Base-by-base conservation (phyloP, 2,797 vertebrate genomes). In the Microhierax caerulescens region DNA sequence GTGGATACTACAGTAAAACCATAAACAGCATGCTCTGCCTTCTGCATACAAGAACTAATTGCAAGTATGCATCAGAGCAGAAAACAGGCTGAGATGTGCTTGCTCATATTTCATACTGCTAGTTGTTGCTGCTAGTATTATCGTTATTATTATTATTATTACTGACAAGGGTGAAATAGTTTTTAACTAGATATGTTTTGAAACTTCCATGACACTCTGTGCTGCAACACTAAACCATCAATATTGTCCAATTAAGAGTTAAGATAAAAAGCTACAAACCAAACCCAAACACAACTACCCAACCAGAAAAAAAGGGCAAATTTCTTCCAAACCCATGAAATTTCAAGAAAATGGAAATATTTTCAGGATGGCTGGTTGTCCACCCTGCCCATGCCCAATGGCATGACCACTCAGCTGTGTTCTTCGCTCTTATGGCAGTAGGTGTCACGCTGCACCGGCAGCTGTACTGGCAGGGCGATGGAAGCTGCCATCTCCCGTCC, bases 1-100 rank as follows among this genome's bases (percentile, higher is more conserved):
- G 95, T 95, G 90, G 93, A 93, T 87, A 68, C 51, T 85, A 34
- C 56, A 85, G 70, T 53, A 64, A 88, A 91, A 76, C 23, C 74
- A 86, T 92, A 87, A 95, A 91, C 83, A 82, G 74, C 27, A 43
- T 5, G 7, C 77, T 86, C 82, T 48, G 90, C 63, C 63, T 75
- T 88, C 63, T 78, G 48, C 77, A 59, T 86, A 8, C 13, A 28
- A 84, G 70, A 90, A 28, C 25, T 56, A 48, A 86, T 73, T 51
- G 67, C 67, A 88, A 86, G 63, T 39, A 60, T 63, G 73, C 34
- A 59, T 57, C 83, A 75, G 63, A 78, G 76, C 27, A 85, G 77
- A 75, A 67, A 81, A 53, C 9, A 86, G 10, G 13, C 48, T 43
- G 68, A 73, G 86, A 76, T 22, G 10, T 48, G 23, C 51, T 59